Evolutionary conservation across 2,797 vertebrate genomes (phyloP).

Genomic region (Sebastes wilsoni): DNA sequence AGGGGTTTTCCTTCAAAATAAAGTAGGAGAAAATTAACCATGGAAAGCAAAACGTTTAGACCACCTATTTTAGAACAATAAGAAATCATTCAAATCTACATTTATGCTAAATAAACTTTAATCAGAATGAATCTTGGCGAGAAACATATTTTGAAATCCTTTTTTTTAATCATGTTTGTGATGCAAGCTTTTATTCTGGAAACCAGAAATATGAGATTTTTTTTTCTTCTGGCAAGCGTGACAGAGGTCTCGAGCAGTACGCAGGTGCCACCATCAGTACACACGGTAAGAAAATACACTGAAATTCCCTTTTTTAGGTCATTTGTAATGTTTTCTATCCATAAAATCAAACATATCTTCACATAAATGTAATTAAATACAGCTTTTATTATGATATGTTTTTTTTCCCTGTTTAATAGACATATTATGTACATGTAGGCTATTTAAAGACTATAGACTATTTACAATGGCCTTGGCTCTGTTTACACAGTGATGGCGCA

Average conservation of each 20-base stretch:
- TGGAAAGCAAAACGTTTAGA: accelerated
- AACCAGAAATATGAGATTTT: accelerated
- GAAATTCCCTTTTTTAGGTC: background rate
- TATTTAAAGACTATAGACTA: constrained; percentile 22
- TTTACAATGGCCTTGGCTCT: constrained; percentile 22
- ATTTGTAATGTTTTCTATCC: background rate
- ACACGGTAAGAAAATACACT: constrained; percentile 66
- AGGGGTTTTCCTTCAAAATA: constrained; percentile 32
- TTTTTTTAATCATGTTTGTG: background rate
- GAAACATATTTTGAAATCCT: accelerated
- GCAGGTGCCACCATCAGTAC: constrained; percentile 29
- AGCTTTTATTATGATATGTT: background rate
- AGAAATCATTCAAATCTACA: accelerated
- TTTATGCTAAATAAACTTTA: accelerated
- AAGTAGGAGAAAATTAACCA: accelerated
- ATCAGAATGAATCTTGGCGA: accelerated
- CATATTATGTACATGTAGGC: background rate
- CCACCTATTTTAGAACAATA: accelerated
- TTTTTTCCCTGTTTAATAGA: background rate
- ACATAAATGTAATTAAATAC: background rate
- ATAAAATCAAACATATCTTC: accelerated
- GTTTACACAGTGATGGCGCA: constrained; percentile 47
- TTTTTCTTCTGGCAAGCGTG: background rate
- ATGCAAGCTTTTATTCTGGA: constrained; percentile 45
- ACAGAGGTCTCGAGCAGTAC: constrained; percentile 3